A percentile compares a stretch with the other conserved stretches of the same genome.
These are phyloP conservation scores for Sanderia malayensis DNA, from an alignment of 30 jellyfish, hydroid and myxozoan species.

Conservation along the genomic window DNA sequence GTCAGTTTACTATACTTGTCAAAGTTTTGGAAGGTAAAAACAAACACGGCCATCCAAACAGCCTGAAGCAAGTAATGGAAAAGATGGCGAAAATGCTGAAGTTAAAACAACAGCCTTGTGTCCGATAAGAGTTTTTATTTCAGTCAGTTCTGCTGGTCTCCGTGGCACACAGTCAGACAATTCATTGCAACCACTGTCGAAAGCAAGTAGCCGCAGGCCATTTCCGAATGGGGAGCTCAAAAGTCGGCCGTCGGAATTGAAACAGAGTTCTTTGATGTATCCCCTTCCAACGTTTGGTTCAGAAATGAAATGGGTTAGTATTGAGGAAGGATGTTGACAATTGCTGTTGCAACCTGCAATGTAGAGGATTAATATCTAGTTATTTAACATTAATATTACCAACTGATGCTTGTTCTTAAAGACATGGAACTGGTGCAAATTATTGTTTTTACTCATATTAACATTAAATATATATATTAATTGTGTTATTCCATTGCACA, in stretches of 20 bases:
- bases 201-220: slow-evolving; percentile 79
- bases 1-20: no score
- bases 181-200: slow-evolving; percentile 51
- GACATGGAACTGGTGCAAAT: no score
- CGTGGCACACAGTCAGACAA: slow-evolving; percentile 42
- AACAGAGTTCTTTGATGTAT: slow-evolving; percentile 85
- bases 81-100: slow-evolving; percentile 63
- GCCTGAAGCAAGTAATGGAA: slow-evolving; percentile 79
- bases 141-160: slow-evolving; percentile 36
- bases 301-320: slow-evolving; percentile 54
- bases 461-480: no score
- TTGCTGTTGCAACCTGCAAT: slow-evolving; percentile 15
- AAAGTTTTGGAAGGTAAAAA: slow-evolving; percentile 75
- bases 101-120: slow-evolving; percentile 83
- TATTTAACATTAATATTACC: no score
- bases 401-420: no score
- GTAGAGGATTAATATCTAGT: no score
- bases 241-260: slow-evolving; percentile 77
- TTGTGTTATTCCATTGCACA: no score
- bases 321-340: slow-evolving; percentile 14
- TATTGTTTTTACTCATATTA: no score
- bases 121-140: slow-evolving; percentile 44
- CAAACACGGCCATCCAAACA: slow-evolving; percentile 87
- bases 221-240: slow-evolving; percentile 90
- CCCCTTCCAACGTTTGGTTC: slow-evolving; percentile 82